These are phyloP conservation scores for Callopanchax toddi DNA, from an alignment of 2,113 vertebrate species.

Conservation along the genomic window DNA sequence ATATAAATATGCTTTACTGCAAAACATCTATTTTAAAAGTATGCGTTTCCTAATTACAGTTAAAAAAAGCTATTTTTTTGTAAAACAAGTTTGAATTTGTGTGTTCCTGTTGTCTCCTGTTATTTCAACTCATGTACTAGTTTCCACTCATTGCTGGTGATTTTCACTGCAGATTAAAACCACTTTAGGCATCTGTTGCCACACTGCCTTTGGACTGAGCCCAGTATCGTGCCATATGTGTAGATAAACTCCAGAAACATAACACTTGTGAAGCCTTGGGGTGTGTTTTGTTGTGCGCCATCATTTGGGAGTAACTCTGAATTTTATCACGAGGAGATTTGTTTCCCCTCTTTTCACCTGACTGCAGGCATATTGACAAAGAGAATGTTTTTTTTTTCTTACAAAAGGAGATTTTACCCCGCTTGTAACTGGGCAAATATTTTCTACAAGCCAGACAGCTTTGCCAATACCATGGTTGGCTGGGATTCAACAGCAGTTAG, in stretches of 20 bases:
- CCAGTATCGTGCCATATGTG: conserved; percentile 1
- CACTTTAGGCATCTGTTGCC: conserved; percentile 18
- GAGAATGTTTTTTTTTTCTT: conserved; percentile 40
- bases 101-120: background rate
- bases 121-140: background rate
- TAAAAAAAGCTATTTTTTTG: too few relatives aligned
- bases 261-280: conserved; percentile 1
- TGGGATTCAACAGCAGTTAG: conserved; percentile 68
- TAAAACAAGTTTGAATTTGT: too few relatives aligned
- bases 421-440: conserved; percentile 71
- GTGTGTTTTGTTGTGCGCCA: background rate
- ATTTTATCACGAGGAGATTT: conserved; percentile 34
- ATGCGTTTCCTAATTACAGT: too few relatives aligned
- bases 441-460: conserved; percentile 65
- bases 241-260: conserved; percentile 23
- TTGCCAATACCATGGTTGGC: conserved; percentile 74
- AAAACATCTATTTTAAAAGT: too few relatives aligned
- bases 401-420: conserved; percentile 48
- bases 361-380: conserved; percentile 52
- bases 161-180: conserved; percentile 4
- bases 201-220: conserved; percentile 2
- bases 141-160: background rate
- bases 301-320: conserved; percentile 13
- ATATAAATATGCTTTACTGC: too few relatives aligned
- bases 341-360: conserved; percentile 46